Conservation (phyloP, 1,140 invertebrate species). For the Chironomus tepperi region DNA sequence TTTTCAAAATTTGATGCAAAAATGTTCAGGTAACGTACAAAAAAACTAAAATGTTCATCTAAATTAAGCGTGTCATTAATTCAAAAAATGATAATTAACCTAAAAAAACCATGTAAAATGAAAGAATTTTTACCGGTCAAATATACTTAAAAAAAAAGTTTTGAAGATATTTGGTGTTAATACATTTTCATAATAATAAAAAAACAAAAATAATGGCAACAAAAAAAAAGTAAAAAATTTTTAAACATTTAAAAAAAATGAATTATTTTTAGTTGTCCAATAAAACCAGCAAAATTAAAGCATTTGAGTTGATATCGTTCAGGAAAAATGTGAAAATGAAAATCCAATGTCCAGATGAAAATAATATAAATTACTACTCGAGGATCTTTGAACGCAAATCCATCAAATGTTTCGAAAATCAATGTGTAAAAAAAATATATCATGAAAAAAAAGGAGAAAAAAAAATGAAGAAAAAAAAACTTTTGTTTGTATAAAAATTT, state of each 20-base stretch:
- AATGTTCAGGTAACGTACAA: constrained; percentile 10
- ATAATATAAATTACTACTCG: constrained; percentile 16
- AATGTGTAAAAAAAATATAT: constrained; percentile 10
- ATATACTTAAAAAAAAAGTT: background rate
- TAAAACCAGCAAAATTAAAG: background rate
- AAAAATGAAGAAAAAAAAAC: background rate
- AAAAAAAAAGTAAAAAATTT: background rate
- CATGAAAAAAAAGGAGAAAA: background rate
- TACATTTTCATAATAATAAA: background rate
- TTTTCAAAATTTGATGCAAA: background rate
- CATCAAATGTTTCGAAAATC: constrained; percentile 23
- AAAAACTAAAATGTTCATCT: background rate
- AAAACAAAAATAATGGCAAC: background rate
- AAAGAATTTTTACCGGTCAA: constrained; percentile 6
- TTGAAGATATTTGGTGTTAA: background rate
- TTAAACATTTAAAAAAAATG: background rate
- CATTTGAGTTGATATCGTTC: background rate
- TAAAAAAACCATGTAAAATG: background rate
- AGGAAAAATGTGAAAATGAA: background rate
- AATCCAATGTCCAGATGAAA: constrained; percentile 7
- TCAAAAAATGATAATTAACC: background rate
- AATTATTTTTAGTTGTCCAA: constrained; percentile 10
- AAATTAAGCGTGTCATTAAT: constrained; percentile 18
- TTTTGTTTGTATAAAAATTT: constrained; percentile 22
- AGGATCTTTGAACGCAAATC: constrained; percentile 10